A percentile compares a stretch with the other conserved stretches of the same genome.
Evolutionary conservation across 1,140 invertebrate genomes (phyloP).

Genomic region (Aphis craccivora): DNA sequence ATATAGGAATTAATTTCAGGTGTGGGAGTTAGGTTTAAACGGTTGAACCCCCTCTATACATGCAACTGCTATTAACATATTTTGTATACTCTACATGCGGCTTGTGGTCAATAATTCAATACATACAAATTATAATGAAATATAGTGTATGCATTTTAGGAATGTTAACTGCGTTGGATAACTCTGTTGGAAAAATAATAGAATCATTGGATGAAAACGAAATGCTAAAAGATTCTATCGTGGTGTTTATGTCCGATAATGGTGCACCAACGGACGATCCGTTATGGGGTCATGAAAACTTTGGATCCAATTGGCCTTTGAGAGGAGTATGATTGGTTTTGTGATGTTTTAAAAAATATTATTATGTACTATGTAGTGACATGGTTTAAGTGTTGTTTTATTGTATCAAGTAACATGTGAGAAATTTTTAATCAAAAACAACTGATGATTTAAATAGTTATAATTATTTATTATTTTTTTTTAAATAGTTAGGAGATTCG

Average conservation of each 20-base stretch:
- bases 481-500: no score
- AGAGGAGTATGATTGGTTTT: conserved; percentile 66
- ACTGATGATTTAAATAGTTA: neutral
- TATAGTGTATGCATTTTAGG: conserved; percentile 65
- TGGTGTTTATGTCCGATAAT: conserved; percentile 74
- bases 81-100: no score
- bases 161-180: conserved; percentile 76
- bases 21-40: no score
- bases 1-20: no score
- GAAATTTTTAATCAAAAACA: neutral
- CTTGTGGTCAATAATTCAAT: neutral
- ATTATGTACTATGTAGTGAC: neutral
- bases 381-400: neutral
- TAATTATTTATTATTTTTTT: no score
- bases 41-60: no score
- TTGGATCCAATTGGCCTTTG: conserved; percentile 74
- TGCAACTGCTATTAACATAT: no score
- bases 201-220: conserved; percentile 68
- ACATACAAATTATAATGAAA: neutral
- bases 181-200: conserved; percentile 73
- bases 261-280: conserved; percentile 67
- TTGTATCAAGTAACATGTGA: neutral
- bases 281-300: conserved; percentile 66
- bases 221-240: conserved; percentile 69
- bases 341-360: neutral